These are phyloP conservation scores for Lordiphosa andalusiaca DNA, from an alignment of 2,888 invertebrate species.

Conservation along the genomic window DNA sequence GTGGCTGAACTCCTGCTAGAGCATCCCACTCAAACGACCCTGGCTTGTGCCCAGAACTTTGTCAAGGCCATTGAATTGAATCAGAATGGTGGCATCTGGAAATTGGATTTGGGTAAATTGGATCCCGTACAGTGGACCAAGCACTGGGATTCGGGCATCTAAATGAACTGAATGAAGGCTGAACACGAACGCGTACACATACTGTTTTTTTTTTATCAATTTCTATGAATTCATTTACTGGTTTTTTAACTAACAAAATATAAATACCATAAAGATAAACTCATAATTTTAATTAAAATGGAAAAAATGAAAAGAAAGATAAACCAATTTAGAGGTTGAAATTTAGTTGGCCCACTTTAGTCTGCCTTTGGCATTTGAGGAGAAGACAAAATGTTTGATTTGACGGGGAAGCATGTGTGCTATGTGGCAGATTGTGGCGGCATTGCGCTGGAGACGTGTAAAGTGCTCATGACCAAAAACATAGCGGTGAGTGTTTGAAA, in stretches of 20 bases:
- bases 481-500: conserved; percentile 60
- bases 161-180: conserved; percentile 31
- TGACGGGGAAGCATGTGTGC: conserved; percentile 67
- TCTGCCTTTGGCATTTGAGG: background rate
- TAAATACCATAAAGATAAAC: conserved; percentile 43
- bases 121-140: conserved; percentile 52
- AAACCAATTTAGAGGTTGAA: conserved; percentile 4
- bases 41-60: conserved; percentile 69
- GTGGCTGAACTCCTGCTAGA: conserved; percentile 40
- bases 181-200: conserved; percentile 18
- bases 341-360: background rate
- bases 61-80: conserved; percentile 71
- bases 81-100: conserved; percentile 77
- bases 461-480: conserved; percentile 62
- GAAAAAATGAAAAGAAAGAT: conserved; percentile 32
- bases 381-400: conserved; percentile 55
- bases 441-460: conserved; percentile 72
- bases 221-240: conserved; percentile 1
- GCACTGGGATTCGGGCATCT: conserved; percentile 69
- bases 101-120: conserved; percentile 68
- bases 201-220: conserved; percentile 21
- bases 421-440: conserved; percentile 76
- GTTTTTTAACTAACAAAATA: conserved; percentile 23
- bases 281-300: conserved; percentile 46
- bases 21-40: conserved; percentile 51